Percentiles rank a stretch among this genome's conserved stretches.
Evolutionary conservation across 2,113 vertebrate species (phyloP).

Genomic region (Prionailurus viverrinus): DNA sequence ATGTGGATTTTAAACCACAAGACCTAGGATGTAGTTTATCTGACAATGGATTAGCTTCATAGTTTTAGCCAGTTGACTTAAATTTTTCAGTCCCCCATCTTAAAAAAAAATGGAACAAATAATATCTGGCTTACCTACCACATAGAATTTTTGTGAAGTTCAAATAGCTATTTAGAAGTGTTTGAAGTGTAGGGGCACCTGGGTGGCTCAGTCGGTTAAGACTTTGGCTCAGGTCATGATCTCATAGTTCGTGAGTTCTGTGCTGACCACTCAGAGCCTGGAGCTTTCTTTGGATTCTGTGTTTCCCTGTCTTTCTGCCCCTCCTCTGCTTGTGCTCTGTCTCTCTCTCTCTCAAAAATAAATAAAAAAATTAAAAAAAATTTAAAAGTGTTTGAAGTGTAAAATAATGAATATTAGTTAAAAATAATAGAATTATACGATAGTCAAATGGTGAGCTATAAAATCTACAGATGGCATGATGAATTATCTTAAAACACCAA

Average conservation of each 20-base stretch:
- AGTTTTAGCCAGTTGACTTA: conserved; percentile 13
- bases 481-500: conserved; percentile 21
- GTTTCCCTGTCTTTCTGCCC: too few species aligned
- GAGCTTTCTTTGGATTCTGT: too few species aligned
- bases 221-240: too few species aligned
- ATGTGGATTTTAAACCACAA: neutral
- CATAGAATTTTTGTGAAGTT: conserved; percentile 29
- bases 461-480: conserved; percentile 49
- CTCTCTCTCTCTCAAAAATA: too few species aligned
- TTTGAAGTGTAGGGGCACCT: neutral
- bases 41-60: neutral
- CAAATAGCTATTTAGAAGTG: conserved; percentile 33
- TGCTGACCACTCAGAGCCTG: too few species aligned
- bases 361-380: too few species aligned
- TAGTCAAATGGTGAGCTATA: conserved; percentile 25
- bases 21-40: neutral
- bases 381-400: neutral
- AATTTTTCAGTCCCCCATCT: neutral
- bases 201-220: too few species aligned
- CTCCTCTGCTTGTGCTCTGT: too few species aligned
- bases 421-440: conserved; percentile 53
- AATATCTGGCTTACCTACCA: neutral
- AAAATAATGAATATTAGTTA: conserved; percentile 1
- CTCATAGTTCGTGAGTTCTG: too few species aligned
- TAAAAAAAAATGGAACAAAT: neutral